Conservation (phyloP, 2,797 vertebrate species). For the Ceyx erithaca region DNA sequence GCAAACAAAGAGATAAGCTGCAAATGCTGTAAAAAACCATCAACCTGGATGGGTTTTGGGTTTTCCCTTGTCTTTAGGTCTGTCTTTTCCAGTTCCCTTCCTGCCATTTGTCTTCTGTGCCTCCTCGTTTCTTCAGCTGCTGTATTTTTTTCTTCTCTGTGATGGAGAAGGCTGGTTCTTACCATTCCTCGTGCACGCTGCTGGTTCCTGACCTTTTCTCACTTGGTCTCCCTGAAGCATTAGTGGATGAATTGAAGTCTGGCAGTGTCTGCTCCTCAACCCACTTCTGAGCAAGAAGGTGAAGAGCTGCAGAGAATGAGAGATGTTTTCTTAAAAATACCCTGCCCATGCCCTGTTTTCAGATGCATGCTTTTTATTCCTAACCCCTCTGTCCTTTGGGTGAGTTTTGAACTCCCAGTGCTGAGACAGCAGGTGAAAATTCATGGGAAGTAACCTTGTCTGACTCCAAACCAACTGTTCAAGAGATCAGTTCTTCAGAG, state of each 20-base stretch:
- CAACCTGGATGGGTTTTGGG: neutral
- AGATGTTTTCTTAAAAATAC: neutral
- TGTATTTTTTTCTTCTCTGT: neutral
- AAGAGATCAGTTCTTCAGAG: neutral
- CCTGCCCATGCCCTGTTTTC: neutral
- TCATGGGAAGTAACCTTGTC: neutral
- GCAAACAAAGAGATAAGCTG: neutral
- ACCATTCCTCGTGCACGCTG: fast-evolving
- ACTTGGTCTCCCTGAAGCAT: conserved; percentile 5
- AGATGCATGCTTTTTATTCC: neutral
- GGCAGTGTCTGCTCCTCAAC: neutral
- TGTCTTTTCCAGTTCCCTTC: neutral
- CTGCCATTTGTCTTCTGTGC: neutral
- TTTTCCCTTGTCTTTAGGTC: neutral
- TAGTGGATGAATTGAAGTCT: neutral
- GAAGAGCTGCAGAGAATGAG: neutral
- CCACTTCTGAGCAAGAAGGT: neutral
- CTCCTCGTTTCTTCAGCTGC: neutral
- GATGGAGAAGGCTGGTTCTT: neutral
- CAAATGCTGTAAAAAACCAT: fast-evolving
- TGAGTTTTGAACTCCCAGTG: neutral
- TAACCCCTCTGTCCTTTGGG: neutral
- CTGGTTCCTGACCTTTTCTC: neutral
- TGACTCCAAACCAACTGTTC: neutral
- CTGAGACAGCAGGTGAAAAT: neutral